phyloP scores from a whole-genome alignment of 2,888 invertebrate species.

The Nemotelus pantherinus region DNA sequence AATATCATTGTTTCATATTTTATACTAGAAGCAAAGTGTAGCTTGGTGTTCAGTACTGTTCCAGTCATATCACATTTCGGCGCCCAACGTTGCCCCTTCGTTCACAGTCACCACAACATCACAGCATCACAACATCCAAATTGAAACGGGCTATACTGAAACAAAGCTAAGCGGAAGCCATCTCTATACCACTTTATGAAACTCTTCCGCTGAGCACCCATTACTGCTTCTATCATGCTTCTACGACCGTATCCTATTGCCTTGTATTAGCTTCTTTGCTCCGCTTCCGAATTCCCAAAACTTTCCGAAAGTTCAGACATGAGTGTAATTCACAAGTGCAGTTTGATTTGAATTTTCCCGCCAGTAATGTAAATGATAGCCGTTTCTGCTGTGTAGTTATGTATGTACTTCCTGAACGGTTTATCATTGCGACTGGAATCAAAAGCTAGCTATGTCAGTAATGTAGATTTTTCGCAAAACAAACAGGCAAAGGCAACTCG shows the following conservation, averaged over 20 bases:
- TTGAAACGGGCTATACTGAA: not conserved
- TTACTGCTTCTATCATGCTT: not conserved
- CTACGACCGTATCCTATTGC: not conserved
- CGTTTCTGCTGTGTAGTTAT: not conserved
- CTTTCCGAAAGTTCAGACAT: constrained; percentile 18
- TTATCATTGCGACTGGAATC: not conserved
- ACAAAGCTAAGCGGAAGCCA: not conserved
- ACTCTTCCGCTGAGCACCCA: not conserved
- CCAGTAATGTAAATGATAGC: constrained; percentile 21
- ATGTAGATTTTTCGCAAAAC: not conserved
- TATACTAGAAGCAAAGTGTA: not conserved
- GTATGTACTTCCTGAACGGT: not conserved
- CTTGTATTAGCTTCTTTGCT: not conserved
- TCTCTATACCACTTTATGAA: not conserved
- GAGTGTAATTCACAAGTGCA: constrained; percentile 31
- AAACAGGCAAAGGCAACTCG: not conserved
- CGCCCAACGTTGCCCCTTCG: too few species aligned
- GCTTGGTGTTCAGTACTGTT: not conserved
- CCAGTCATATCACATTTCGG: not conserved
- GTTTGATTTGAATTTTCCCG: constrained; percentile 32
- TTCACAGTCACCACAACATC: too few species aligned
- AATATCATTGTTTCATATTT: not conserved
- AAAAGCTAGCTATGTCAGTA: not conserved
- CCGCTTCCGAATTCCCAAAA: constrained; percentile 11
- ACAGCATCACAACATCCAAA: not conserved